Base-by-base conservation (phyloP, 2,113 vertebrate genomes). In the Pipa parva region DNA sequence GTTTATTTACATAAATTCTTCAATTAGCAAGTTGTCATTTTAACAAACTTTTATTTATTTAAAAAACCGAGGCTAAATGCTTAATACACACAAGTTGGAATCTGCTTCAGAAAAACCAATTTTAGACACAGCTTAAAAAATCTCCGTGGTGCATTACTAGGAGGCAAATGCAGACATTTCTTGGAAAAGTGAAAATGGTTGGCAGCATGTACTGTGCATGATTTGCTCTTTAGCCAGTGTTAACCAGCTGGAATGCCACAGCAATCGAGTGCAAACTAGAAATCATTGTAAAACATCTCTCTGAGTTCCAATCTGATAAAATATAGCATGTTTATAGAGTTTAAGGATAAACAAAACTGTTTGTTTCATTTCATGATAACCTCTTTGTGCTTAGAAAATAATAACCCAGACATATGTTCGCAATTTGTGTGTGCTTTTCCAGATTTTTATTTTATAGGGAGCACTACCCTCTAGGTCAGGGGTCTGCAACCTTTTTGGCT, bases 131-230 rank as follows among this genome's bases (percentile, higher is more conserved):
- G 31, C 39, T 12, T 59, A 21, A 62, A 26, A n/a, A 18, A 1
- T 51, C 22, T 36, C 45, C 10, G 29, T 31, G 29, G 29, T 7
- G 1, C 11, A 7, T 54, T 55, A 21, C 4, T n/a, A 51, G 37
- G 13, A 50, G 27, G 49, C 15, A 58, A 42, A 46, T 20, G 46
- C 27, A 59, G 51, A 68, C 56, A 68, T 51, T 68, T 68, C 64
- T 45, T 68, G 59, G 56, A 68, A 68, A 39, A 58, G 15, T 4
- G 21, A 50, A 24, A 11, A 24, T 7, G 9, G 26, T 29, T 59
- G 64, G 64, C 64, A 68, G 64, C 48, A 10, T 12, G 39, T 15
- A 42, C n/a, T n/a, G n/a, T n/a, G 36, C 13, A 42, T 24, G 50
- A 22, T 18, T 20, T 67, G 17, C 42, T 37, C 12, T 18, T 48